phyloP scores from a whole-genome alignment of 1,140 invertebrate species.

The Trichogramma pretiosum region DNA sequence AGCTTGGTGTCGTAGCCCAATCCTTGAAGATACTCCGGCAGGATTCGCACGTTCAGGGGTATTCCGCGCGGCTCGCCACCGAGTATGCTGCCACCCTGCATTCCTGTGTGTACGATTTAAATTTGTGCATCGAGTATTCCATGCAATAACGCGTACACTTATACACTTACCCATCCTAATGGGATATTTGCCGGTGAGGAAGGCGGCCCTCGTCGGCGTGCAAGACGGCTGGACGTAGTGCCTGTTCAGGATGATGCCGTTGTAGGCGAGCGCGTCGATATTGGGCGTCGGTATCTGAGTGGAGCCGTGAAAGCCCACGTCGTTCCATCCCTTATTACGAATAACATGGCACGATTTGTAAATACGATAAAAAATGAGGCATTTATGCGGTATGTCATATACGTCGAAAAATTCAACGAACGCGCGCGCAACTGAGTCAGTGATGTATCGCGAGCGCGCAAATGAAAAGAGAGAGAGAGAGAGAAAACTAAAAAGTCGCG shows the following conservation, averaged over 20 bases:
- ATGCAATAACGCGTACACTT: too few relatives aligned
- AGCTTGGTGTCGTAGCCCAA: slow-evolving; percentile 58
- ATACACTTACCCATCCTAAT: slow-evolving; percentile 53
- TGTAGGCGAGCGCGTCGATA: slow-evolving; percentile 56
- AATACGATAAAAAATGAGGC: neutral
- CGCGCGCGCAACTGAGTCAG: too few relatives aligned
- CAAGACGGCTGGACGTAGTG: slow-evolving; percentile 58
- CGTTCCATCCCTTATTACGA: slow-evolving; percentile 60
- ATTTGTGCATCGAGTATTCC: too few relatives aligned
- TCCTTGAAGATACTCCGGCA: slow-evolving; percentile 47
- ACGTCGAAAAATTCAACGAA: neutral
- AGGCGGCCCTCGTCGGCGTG: slow-evolving; percentile 55
- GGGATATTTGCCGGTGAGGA: slow-evolving; percentile 63
- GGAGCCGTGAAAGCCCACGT: slow-evolving; percentile 65
- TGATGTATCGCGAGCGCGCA: too few relatives aligned
- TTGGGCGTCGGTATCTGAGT: slow-evolving; percentile 61
- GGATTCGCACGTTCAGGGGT: slow-evolving; percentile 44
- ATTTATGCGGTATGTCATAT: too few relatives aligned
- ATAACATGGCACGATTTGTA: slow-evolving; percentile 17
- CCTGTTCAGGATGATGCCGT: slow-evolving; percentile 57
- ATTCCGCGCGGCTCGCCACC: slow-evolving; percentile 49
- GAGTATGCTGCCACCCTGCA: slow-evolving; percentile 50
- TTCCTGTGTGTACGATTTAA: slow-evolving; percentile 40
- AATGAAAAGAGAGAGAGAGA: slow-evolving; percentile 3
- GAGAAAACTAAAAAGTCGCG: neutral